Conservation (phyloP, 2,888 invertebrate species). For the Mimumesa dahlbomi region DNA sequence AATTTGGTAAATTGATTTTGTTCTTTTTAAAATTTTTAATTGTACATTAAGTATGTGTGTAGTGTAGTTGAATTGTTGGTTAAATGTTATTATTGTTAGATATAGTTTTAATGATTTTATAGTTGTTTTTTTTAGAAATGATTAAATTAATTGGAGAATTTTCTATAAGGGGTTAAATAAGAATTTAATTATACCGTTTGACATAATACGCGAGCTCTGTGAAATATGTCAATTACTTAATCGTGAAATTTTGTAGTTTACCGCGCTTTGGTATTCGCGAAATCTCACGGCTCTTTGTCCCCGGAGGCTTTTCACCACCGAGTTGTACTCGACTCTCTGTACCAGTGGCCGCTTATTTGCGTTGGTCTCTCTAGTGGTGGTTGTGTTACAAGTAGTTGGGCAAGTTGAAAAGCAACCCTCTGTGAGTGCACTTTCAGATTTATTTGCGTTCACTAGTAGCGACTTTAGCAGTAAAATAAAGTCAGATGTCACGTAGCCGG, state of each 20-base stretch:
- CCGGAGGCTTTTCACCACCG: not conserved
- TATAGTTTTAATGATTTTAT: too few relatives aligned
- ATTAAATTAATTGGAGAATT: too few relatives aligned
- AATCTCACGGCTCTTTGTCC: slow-evolving; percentile 18
- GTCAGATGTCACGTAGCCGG: slow-evolving; percentile 3
- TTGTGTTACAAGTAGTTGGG: not conserved
- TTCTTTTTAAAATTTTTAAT: too few relatives aligned
- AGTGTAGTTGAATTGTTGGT: too few relatives aligned
- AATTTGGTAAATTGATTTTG: too few relatives aligned
- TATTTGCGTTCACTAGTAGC: slow-evolving; percentile 1
- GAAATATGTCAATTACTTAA: too few relatives aligned
- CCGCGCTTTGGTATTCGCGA: not conserved
- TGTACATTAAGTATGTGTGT: too few relatives aligned
- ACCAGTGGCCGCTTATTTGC: not conserved
- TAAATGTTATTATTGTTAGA: too few relatives aligned
- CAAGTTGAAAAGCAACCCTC: slow-evolving; percentile 15
- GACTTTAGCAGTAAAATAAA: not conserved
- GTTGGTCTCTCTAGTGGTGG: not conserved
- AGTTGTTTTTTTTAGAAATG: too few relatives aligned
- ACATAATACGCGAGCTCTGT: too few relatives aligned
- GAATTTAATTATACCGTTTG: too few relatives aligned
- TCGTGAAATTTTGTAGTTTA: not conserved
- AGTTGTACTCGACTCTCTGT: not conserved
- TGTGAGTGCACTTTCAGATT: not conserved
- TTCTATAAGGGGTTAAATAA: too few relatives aligned